Evolutionary conservation across 2,113 vertebrate species (phyloP), one percentile per base, ranked within the genome.

Genomic region (Nothoprocta pentlandii): DNA sequence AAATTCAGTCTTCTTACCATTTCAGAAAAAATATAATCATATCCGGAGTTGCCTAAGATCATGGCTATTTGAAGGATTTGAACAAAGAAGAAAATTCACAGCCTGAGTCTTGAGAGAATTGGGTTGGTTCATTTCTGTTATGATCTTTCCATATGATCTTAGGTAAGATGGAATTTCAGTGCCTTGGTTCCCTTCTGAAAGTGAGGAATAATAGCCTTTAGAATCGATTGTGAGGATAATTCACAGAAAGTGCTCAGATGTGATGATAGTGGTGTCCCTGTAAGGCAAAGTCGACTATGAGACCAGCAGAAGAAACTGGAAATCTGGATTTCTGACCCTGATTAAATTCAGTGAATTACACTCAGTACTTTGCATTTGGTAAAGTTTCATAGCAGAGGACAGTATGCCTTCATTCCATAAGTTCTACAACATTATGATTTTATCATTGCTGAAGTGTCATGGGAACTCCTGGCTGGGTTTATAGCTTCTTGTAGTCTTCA

Each of bases 341-440:
- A 73, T 73, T 84, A 10, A 73, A 94, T 66, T 67, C 73, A 61
- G 10, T 85, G 46, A 82, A 90, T 85, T 92, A 85, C 28, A 34
- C 8, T 84, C 80, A 47, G 88, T 80, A 63, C 51, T 92, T 86
- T 95, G 25, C 90, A 30, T 82, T 80, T 73, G 47, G 71, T n/a
- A 39, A 61, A 87, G 21, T 90, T 73, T 82, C 93, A 58, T 92
- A 92, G 80, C 11, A 75, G 75, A 79, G 66, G 56, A 85, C 10
- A 77, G 63, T 80, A 13, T 95, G 87, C 91, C 9, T 32, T 66
- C 89, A 82, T 73, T 80, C 68, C 59, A 10, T 73, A 68, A 53
- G 92, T 41, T 94, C 84, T 93, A 85, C 77, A 94, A 32, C 85
- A 97, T 97, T 88, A 87, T 16, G 7, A 44, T 93, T 92, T 82